Base-by-base conservation (phyloP, 2,888 invertebrate species). In the Periphyllus acericola region DNA sequence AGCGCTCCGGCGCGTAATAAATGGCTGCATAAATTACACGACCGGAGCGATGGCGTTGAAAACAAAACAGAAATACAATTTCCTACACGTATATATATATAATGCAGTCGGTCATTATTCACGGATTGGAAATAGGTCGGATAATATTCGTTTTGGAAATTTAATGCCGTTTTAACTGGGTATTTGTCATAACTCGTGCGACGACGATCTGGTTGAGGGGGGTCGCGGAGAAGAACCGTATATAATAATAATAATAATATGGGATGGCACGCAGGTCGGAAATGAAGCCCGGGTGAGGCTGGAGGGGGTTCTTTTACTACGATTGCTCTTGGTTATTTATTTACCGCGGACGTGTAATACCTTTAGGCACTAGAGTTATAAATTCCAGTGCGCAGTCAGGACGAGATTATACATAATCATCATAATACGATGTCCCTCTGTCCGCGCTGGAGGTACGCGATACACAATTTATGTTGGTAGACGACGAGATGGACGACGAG, bases 51-150 rank as follows among this genome's bases (percentile, higher is more conserved):
- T 66, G 83, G 66, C 60, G 83, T 84, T 66, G 83, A 84, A 60
- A 84, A 84, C 76, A 84, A 84, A 84, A 66, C 75, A 75, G 83
- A 84, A 84, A 84, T 66, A 74, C 82, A 83, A 83, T 83, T 83
- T 83, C 74, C 55, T 83, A 75, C 17, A n/a, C 40, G n/a, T 3
- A 72, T 46, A 4, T 8, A 32, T 60, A 25, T 25, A 25, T 25
- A 60, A 21, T 55, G 19, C 9, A n/a, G 72, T n/a, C n/a, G 72
- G 34, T 34, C 52, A n/a, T 83, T 83, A 72, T 55, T 83, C 72
- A 82, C 32, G 25, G 81, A 68, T 81, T 68, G 81, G 29, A 68
- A 81, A 68, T 82, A 72, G 71, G 52, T 82, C 82, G 34, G 71
- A 52, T 32, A 25, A 52, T 82, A 72, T 71, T 82, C 52, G 71